A percentile compares a stretch with the other conserved stretches of the same genome.
Evolutionary conservation across 2,113 vertebrate species (phyloP).

Genomic region (Notarius quadriscutis): DNA sequence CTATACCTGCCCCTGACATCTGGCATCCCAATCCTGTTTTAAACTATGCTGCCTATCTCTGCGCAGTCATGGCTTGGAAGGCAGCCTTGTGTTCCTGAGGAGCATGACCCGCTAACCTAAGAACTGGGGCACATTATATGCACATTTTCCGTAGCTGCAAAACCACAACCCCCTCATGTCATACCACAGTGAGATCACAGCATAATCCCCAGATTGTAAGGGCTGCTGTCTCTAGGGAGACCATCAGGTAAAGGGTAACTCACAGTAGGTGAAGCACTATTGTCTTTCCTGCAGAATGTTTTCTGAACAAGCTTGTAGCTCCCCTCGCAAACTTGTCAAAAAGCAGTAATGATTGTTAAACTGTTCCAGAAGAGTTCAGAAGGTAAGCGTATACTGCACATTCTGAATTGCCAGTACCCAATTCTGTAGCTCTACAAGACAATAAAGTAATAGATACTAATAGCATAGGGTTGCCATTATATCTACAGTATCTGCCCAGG

Average conservation of each 20-base stretch:
- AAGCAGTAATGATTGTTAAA: not conserved
- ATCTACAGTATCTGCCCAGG: not conserved
- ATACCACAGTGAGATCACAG: not conserved
- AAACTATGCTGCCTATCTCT: not conserved
- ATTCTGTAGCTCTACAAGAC: not conserved
- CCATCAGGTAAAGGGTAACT: not conserved
- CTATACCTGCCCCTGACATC: not conserved
- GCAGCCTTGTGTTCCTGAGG: not conserved
- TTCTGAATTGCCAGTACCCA: not conserved
- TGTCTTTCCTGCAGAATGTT: not conserved
- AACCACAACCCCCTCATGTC: not conserved
- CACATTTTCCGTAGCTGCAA: not conserved
- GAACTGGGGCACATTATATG: not conserved
- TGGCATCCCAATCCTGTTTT: not conserved
- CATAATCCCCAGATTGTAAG: not conserved
- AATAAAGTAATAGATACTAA: not conserved
- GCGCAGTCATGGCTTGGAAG: not conserved
- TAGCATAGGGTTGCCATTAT: not conserved
- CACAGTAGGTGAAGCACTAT: not conserved
- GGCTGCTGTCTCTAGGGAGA: not conserved
- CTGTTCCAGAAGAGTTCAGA: not conserved
- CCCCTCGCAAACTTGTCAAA: not conserved
- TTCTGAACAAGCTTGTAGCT: not conserved
- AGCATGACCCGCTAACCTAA: not conserved
- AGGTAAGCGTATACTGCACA: not conserved